Percentiles rank a stretch among this genome's conserved stretches.
phyloP scores from a whole-genome alignment of 2,113 vertebrate species.

The Scalopus aquaticus region DNA sequence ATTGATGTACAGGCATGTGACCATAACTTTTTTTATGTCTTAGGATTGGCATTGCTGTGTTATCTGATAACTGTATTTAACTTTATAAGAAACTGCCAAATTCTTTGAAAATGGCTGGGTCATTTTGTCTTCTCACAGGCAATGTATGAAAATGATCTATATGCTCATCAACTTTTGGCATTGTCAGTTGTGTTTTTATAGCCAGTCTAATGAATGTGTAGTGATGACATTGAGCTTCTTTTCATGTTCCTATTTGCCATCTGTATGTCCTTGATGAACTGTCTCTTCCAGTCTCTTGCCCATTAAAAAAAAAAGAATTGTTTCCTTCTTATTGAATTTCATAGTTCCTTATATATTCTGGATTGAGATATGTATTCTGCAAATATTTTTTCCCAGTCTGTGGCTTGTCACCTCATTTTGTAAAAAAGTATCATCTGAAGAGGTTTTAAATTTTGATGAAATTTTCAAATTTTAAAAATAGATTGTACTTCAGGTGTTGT shows the following conservation, averaged over 20 bases:
- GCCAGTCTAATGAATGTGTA: not conserved
- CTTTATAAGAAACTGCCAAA: not conserved
- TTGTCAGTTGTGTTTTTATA: not conserved
- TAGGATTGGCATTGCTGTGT: not conserved
- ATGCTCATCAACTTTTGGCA: not conserved
- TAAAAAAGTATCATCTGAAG: not conserved
- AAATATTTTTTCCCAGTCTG: not conserved
- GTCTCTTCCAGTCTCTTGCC: not conserved
- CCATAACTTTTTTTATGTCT: not conserved
- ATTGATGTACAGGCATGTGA: not conserved
- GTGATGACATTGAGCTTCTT: not conserved
- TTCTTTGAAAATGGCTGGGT: not conserved
- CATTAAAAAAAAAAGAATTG: not conserved
- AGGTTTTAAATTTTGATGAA: not conserved
- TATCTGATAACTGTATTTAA: not conserved
- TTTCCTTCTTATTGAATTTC: not conserved
- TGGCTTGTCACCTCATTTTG: not conserved
- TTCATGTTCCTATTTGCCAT: not conserved
- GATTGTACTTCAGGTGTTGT: not conserved
- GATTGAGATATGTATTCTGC: not conserved
- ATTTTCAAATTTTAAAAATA: not conserved
- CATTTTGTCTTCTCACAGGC: not conserved
- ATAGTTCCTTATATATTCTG: not conserved
- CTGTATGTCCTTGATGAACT: not conserved
- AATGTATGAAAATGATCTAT: not conserved